A percentile compares a stretch with the other conserved stretches of the same genome.
Conservation (phyloP, 2,113 vertebrate species). For the Acinonyx jubatus region DNA sequence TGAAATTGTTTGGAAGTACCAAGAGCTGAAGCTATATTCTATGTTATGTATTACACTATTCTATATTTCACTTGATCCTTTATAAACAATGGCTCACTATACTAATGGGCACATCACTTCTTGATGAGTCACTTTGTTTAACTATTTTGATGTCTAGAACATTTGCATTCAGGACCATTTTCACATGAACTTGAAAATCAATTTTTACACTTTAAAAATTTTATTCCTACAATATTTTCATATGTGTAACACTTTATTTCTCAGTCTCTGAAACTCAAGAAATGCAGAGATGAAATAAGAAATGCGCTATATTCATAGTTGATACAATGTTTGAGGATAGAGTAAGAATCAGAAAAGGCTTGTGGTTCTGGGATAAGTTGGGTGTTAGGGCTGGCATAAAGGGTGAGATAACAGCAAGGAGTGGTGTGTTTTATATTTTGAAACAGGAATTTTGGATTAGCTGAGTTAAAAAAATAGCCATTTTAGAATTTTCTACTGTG, state of each 20-base stretch:
- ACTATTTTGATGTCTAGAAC: not conserved
- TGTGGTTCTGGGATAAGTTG: not conserved
- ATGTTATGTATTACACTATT: not conserved
- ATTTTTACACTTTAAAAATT: not conserved
- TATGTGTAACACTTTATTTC: not conserved
- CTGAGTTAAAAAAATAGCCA: not conserved
- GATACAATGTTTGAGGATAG: not conserved
- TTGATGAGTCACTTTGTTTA: not conserved
- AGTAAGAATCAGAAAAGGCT: not conserved
- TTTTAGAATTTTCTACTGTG: not conserved
- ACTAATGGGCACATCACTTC: not conserved
- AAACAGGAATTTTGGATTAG: not conserved
- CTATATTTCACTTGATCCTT: not conserved
- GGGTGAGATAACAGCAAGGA: not conserved
- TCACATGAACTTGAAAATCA: conserved; percentile 22
- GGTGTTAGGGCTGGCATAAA: not conserved
- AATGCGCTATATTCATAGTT: not conserved
- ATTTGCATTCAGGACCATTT: not conserved
- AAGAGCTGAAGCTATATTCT: not conserved
- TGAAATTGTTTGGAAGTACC: conserved; percentile 5
- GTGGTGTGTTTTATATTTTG: not conserved
- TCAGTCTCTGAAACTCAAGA: not conserved
- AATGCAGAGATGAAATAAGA: not conserved
- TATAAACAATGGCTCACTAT: not conserved
- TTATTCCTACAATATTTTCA: not conserved